phyloP scores from a whole-genome alignment of 2,888 invertebrate genomes.

The Pheosia gnoma region DNA sequence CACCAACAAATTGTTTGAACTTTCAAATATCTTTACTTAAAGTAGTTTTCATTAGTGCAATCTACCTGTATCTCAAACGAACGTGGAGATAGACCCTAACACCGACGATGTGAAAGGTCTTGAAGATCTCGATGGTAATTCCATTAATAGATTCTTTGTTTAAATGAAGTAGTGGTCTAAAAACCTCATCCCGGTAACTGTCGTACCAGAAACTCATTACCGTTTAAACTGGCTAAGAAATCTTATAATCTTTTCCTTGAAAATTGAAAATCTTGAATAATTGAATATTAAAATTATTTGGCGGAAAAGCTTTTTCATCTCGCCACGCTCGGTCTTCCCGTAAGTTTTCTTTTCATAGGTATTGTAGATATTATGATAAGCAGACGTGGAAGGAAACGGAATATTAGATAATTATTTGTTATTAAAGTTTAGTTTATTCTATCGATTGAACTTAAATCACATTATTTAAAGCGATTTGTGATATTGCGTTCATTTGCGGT shows the following conservation, averaged over 20 bases:
- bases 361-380: conserved; percentile 20
- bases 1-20: neutral
- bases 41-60: conserved; percentile 38
- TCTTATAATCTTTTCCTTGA: conserved; percentile 75
- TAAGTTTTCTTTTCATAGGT: conserved; percentile 26
- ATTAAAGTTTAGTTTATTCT: too few relatives aligned
- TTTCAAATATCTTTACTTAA: conserved; percentile 3
- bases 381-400: neutral
- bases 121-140: conserved; percentile 51
- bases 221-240: conserved; percentile 74
- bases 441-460: too few relatives aligned
- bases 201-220: conserved; percentile 79
- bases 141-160: conserved; percentile 56
- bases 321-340: conserved; percentile 27
- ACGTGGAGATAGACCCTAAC: conserved; percentile 23
- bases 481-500: conserved; percentile 8
- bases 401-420: conserved; percentile 5
- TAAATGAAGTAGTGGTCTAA: conserved; percentile 61
- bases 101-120: conserved; percentile 37
- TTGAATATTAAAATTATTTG: conserved; percentile 71
- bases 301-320: conserved; percentile 52
- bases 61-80: conserved; percentile 40
- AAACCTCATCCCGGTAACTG: conserved; percentile 69
- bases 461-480: conserved; percentile 32
- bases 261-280: conserved; percentile 79